phyloP scores from a whole-genome alignment of 2,113 vertebrate genomes.

The Barnardius zonarius region DNA sequence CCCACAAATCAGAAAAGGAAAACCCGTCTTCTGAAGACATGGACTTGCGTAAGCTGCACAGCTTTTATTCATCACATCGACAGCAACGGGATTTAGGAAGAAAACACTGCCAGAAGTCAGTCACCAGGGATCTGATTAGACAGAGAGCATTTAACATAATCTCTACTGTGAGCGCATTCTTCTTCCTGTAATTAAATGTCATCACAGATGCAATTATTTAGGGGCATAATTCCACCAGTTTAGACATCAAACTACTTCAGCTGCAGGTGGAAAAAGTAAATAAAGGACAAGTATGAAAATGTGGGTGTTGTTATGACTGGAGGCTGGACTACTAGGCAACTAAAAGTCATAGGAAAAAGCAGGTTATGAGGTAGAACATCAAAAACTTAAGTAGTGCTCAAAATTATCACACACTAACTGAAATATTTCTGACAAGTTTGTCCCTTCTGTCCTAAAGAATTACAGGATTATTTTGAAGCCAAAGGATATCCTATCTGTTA shows the following conservation, averaged over 20 bases:
- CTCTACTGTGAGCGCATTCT: not conserved
- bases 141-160: constrained; percentile 25
- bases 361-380: not conserved
- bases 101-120: constrained; percentile 12
- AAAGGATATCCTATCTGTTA: not conserved
- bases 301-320: not conserved
- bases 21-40: not conserved
- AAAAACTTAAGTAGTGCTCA: not conserved
- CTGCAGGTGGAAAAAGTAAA: constrained; percentile 12
- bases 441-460: not conserved
- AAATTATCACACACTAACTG: not conserved
- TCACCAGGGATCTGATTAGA: constrained; percentile 29
- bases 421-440: not conserved
- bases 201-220: constrained; percentile 43
- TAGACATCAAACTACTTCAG: not conserved
- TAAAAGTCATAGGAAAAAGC: not conserved
- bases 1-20: not conserved
- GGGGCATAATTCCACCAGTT: constrained; percentile 35
- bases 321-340: not conserved
- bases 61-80: not conserved
- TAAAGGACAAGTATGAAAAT: not conserved
- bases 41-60: not conserved
- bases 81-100: not conserved
- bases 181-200: constrained; percentile 46
- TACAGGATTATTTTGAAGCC: not conserved